These are phyloP conservation scores for Anguilla japonica DNA, from an alignment of 2,113 vertebrate species.

Conservation along the genomic window DNA sequence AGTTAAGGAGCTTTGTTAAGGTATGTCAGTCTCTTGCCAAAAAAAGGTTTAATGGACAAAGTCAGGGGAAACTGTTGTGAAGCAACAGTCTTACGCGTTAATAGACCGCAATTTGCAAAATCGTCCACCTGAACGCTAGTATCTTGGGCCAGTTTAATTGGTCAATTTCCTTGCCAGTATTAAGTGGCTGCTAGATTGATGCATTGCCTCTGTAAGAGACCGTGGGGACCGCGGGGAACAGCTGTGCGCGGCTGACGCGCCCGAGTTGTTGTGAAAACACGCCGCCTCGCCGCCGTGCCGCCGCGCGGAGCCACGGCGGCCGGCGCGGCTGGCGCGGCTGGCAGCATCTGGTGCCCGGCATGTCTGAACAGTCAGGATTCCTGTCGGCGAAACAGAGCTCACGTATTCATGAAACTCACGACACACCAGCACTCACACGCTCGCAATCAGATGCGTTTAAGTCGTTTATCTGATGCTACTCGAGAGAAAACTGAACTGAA, in stretches of 20 bases:
- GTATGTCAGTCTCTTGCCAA: conserved; percentile 48
- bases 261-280: conserved; percentile 72
- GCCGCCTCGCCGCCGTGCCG: conserved; percentile 57
- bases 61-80: conserved; percentile 60
- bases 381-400: conserved; percentile 59
- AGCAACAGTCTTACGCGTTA: conserved; percentile 65
- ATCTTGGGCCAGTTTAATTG: conserved; percentile 82
- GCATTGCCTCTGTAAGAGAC: conserved; percentile 81
- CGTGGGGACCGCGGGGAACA: conserved; percentile 70
- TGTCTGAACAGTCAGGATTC: conserved; percentile 63
- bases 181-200: conserved; percentile 78
- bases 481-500: too few relatives aligned
- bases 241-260: conserved; percentile 72
- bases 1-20: conserved; percentile 51
- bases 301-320: conserved; percentile 60
- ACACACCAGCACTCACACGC: background rate
- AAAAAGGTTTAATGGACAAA: conserved; percentile 58
- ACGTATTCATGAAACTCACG: conserved; percentile 53
- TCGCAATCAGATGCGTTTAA: background rate
- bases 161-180: conserved; percentile 80
- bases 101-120: conserved; percentile 82
- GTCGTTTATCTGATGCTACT: too few relatives aligned
- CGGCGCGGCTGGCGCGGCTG: conserved; percentile 68
- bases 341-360: conserved; percentile 63
- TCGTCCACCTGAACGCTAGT: conserved; percentile 70